Evolutionary conservation across 2,888 invertebrate genomes (phyloP).

Genomic region (Zygaena filipendulae): DNA sequence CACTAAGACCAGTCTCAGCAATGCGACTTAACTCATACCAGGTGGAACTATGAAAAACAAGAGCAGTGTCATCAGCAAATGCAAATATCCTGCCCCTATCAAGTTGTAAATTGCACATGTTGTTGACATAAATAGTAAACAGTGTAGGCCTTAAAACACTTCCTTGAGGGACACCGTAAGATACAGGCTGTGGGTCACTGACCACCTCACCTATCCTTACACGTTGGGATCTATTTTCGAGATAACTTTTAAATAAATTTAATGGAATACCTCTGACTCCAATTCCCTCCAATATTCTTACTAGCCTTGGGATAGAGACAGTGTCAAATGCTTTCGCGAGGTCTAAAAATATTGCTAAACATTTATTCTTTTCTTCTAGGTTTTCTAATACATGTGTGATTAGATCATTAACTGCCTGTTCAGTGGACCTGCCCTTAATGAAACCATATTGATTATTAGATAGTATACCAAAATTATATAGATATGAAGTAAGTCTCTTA

Average conservation of each 20-base stretch:
- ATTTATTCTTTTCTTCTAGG: constrained; percentile 2
- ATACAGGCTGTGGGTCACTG: constrained; percentile 1
- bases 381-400: neutral
- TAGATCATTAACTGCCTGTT: constrained; percentile 2
- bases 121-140: constrained; percentile 9
- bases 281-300: constrained; percentile 3
- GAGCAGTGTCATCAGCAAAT: constrained; percentile 11
- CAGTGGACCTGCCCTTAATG: constrained; percentile 1
- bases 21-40: too few species aligned
- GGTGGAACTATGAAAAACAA: constrained; percentile 17
- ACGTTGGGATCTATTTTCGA: constrained; percentile 1
- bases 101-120: neutral
- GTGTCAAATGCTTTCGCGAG: constrained; percentile 9
- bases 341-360: constrained; percentile 5
- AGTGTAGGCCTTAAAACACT: constrained; percentile 7
- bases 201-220: constrained; percentile 3
- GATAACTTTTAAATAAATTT: constrained; percentile 2
- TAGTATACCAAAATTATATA: constrained; percentile 4
- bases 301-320: constrained; percentile 5
- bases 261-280: constrained; percentile 6
- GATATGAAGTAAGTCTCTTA: neutral
- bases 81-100: constrained; percentile 3
- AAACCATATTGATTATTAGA: constrained; percentile 6
- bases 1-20: too few species aligned
- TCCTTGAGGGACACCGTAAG: constrained; percentile 8